Evolutionary conservation across 2,113 vertebrate species (phyloP), one percentile per base, ranked within the genome.

Genomic region (Elanoides forficatus): DNA sequence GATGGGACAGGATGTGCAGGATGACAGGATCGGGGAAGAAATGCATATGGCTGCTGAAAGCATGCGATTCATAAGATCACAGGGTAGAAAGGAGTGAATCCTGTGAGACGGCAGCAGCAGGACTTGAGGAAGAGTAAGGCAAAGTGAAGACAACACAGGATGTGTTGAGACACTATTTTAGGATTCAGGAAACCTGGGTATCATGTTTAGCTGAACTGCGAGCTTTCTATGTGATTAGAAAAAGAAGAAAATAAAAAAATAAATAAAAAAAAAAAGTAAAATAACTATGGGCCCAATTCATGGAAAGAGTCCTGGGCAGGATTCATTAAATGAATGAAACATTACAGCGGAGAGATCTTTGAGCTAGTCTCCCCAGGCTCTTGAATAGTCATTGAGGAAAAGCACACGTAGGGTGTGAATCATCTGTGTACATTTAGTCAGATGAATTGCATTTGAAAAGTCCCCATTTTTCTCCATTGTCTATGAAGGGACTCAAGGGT

Each of bases 61-160:
- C 4, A 7, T 1, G 0, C 1, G 5, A 14, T 52, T 53, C 8
- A 3, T 36, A 29, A 55, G 1, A 15, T 65, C 60, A 68, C 15
- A 59, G 16, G 4, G 20, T 38, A 42, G 21, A n/a, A 72, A 76
- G 3, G 3, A 76, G 5, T 30, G 19, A 80, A 50, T 27, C 6
- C 30, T 70, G 29, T 53, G 34, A 65, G 9, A 55, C 2, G 13
- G 47, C 19, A 85, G 27, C 34, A 78, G 29, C 30, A 81, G 29
- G 32, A 68, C 34, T 53, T 38, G 70, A 76, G 15, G 43, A 66
- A 48, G 30, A 48, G 10, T 18, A 43, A 38, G 27, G 22, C 11
- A 89, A 79, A 43, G 4, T 11, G 11, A 91, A 63, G 38, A 50
- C 11, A 42, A 45, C 7, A 11, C 11, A 50, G 50, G 26, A 27